Base-by-base conservation (phyloP, 2,888 invertebrate species). In the Cheilosia variabilis region DNA sequence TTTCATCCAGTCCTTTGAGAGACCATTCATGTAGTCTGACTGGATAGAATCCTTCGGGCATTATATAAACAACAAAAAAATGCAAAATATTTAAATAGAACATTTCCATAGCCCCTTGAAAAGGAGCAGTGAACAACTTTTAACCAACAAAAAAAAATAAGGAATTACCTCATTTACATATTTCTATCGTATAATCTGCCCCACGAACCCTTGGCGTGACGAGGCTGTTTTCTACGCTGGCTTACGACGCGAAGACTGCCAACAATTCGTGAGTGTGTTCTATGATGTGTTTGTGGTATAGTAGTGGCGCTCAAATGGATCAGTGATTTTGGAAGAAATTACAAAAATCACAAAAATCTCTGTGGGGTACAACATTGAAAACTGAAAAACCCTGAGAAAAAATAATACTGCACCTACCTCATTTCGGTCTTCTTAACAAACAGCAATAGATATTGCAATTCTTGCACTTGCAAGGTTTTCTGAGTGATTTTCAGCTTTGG, bases 151-250 rank as follows among this genome's bases (percentile, higher is more conserved):
- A 13, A 34, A 34, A 34, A 34, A 34, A 3, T n/a, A n/a, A 34
- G 4, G 10, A 73, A 73, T 53, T 73, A 45, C 45, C 37, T 55
- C 43, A 73, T 73, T 73, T 73, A 63, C 73, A 73, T 73, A 73
- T 73, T 73, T 73, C 65, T 37, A 27, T 65, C 63, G 53, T 63
- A 41, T 55, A 65, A 73, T 53, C 31, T 73, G 55, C 15, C 0
- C 37, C 41, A n/a, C 52, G 22, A 22, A 17, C 10, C n/a, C 4
- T n/a, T n/a, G 45, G 41, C 22, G 43, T 27, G 45, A n/a, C 27
- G n/a, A 53, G 53, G 53, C 15, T 69, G 19, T 47, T 50, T 71
- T 34, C 10, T 31, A 24, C 7, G 13, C 17, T 34, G 47, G 45
- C 34, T 45, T 45, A 55, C 37, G 3, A 45, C 37, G 10, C 34